Conservation (phyloP, 2,888 invertebrate species). For the Sarcophaga subvicina region DNA sequence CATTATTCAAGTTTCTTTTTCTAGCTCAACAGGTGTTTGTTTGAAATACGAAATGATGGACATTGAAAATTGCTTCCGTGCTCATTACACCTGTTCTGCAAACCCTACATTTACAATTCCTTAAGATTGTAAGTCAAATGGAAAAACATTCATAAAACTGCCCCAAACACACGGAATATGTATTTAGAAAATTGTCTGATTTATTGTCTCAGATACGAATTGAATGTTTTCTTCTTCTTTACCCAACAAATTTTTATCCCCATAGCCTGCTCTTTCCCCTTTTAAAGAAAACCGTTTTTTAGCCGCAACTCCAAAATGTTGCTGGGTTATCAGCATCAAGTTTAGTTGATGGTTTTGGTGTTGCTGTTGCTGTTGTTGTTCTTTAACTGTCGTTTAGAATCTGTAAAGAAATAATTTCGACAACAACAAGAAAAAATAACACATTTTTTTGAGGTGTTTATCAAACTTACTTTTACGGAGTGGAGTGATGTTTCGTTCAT, state of each 20-base stretch:
- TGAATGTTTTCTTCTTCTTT: slow-evolving; percentile 34
- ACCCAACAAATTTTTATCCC: slow-evolving; percentile 23
- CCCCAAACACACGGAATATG: slow-evolving; percentile 33
- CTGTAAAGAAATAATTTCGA: slow-evolving; percentile 27
- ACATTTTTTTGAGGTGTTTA: slow-evolving; percentile 75
- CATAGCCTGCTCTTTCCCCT: background rate
- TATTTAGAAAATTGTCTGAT: slow-evolving; percentile 68
- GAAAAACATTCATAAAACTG: slow-evolving; percentile 39
- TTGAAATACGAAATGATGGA: no score
- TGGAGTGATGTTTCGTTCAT: slow-evolving; percentile 30
- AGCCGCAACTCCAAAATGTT: background rate
- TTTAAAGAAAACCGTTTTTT: background rate
- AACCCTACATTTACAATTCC: slow-evolving; percentile 33
- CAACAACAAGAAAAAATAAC: no score
- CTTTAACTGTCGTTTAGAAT: slow-evolving; percentile 21
- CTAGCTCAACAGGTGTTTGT: no score
- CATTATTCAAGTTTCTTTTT: no score
- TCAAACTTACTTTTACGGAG: slow-evolving; percentile 71
- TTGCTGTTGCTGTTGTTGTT: background rate
- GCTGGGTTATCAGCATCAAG: slow-evolving; percentile 3
- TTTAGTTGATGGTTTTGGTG: no score
- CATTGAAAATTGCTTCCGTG: no score
- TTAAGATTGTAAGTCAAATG: slow-evolving; percentile 26
- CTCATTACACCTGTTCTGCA: background rate
- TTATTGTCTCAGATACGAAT: slow-evolving; percentile 69